Conservation (phyloP, 2,888 invertebrate species). For the Agapostemon virescens region DNA sequence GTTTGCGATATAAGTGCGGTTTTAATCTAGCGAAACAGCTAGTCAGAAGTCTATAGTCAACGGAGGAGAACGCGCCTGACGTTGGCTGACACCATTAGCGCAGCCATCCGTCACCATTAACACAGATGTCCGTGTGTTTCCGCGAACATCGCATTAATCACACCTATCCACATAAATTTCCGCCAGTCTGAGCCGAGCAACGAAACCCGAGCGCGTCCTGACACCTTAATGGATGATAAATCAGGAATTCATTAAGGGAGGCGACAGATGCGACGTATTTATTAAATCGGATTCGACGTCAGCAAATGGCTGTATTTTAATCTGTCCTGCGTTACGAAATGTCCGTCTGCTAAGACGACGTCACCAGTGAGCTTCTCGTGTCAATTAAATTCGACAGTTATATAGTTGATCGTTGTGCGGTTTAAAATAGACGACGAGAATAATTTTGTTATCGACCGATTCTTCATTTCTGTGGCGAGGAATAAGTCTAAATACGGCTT, state of each 20-base stretch:
- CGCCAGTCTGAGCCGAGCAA: conserved; percentile 68
- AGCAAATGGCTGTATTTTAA: conserved; percentile 65
- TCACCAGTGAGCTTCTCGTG: not conserved
- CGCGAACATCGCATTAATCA: conserved; percentile 77
- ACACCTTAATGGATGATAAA: conserved; percentile 73
- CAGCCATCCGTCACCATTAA: conserved; percentile 77
- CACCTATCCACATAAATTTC: conserved; percentile 74
- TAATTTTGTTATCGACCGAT: not conserved
- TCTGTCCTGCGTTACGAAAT: conserved; percentile 44
- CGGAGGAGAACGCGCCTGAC: conserved; percentile 67
- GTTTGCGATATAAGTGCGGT: conserved; percentile 33
- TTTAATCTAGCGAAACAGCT: conserved; percentile 53
- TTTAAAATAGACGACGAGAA: not conserved
- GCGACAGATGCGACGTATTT: conserved; percentile 67
- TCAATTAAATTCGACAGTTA: conserved; percentile 34
- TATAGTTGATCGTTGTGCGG: not conserved
- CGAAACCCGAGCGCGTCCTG: conserved; percentile 69
- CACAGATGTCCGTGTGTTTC: conserved; percentile 77
- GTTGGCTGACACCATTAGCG: conserved; percentile 75
- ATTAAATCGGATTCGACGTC: conserved; percentile 68
- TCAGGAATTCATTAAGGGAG: conserved; percentile 70
- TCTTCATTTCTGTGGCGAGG: no score
- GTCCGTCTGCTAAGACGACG: not conserved
- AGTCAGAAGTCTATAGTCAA: conserved; percentile 59
- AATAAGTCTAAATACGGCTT: not conserved